Conservation (phyloP, 2,888 invertebrate species). For the Eumerus sabulonum region DNA sequence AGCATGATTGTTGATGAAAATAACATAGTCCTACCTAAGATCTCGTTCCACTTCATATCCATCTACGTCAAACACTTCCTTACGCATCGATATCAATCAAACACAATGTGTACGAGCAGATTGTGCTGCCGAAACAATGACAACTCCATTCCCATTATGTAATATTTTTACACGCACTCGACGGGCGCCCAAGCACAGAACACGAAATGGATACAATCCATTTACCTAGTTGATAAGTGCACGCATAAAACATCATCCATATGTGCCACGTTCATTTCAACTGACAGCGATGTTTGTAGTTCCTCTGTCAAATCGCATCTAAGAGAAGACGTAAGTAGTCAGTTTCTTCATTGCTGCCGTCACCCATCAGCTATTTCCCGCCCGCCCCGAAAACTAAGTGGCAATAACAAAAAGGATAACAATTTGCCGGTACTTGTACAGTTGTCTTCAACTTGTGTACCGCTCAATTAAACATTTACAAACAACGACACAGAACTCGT, state of each 20-base stretch:
- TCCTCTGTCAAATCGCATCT: slow-evolving; percentile 8
- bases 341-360: too few species aligned
- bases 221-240: slow-evolving; percentile 38
- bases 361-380: too few species aligned
- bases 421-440: slow-evolving; percentile 26
- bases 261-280: slow-evolving; percentile 33
- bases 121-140: slow-evolving; percentile 30
- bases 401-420: slow-evolving; percentile 50
- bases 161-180: slow-evolving; percentile 56
- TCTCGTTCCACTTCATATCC: too few species aligned
- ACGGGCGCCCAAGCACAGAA: slow-evolving; percentile 39
- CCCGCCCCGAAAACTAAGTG: slow-evolving; percentile 10
- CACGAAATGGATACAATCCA: slow-evolving; percentile 22
- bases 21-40: too few species aligned
- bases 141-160: slow-evolving; percentile 61
- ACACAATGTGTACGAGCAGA: not conserved
- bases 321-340: slow-evolving; percentile 49
- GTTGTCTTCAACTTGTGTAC: slow-evolving; percentile 12
- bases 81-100: not conserved
- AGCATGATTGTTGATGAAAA: too few species aligned
- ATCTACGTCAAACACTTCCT: too few species aligned
- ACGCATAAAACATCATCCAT: slow-evolving; percentile 60
- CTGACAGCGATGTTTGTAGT: slow-evolving; percentile 21
- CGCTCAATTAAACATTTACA: slow-evolving; percentile 49
- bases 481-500: not conserved